Conservation (phyloP, 1,140 invertebrate species). For the Cyclina sinensis region DNA sequence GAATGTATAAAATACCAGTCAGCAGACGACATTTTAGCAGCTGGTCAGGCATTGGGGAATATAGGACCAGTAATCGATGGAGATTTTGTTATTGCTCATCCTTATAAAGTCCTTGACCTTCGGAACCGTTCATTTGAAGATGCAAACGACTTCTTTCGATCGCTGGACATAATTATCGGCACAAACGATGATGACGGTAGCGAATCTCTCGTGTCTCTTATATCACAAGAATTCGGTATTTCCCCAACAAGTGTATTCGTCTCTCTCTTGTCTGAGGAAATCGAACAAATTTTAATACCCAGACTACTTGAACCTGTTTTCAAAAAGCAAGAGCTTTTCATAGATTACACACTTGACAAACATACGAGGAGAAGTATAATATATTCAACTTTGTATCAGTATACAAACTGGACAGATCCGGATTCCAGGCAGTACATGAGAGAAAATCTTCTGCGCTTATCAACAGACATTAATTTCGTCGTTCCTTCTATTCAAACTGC, state of each 20-base stretch:
- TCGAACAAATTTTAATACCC: slow-evolving; percentile 44
- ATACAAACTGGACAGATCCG: slow-evolving; percentile 66
- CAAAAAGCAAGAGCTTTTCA: slow-evolving; percentile 2
- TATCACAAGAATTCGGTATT: background rate
- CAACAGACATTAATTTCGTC: slow-evolving; percentile 59
- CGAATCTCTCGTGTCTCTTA: background rate
- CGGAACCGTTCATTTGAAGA: background rate
- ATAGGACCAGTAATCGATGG: slow-evolving; percentile 48
- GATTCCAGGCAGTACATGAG: slow-evolving; percentile 3
- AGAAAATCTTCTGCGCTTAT: slow-evolving; percentile 36
- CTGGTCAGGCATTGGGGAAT: background rate
- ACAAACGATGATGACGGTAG: slow-evolving; percentile 27
- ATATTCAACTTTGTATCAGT: slow-evolving; percentile 38
- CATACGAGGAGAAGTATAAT: slow-evolving; percentile 23
- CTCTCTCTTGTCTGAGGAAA: background rate
- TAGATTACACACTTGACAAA: slow-evolving; percentile 27
- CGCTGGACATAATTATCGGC: slow-evolving; percentile 42
- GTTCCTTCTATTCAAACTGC: slow-evolving; percentile 38
- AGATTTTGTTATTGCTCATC: slow-evolving; percentile 41
- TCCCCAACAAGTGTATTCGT: background rate
- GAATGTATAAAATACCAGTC: slow-evolving; percentile 33
- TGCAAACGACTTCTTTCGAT: slow-evolving; percentile 47
- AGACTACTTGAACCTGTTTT: slow-evolving; percentile 33
- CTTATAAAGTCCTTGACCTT: slow-evolving; percentile 8
- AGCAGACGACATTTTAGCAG: slow-evolving; percentile 21